Evolutionary conservation across 2,888 invertebrate genomes (phyloP).

Genomic region (Bimastos eiseni): DNA sequence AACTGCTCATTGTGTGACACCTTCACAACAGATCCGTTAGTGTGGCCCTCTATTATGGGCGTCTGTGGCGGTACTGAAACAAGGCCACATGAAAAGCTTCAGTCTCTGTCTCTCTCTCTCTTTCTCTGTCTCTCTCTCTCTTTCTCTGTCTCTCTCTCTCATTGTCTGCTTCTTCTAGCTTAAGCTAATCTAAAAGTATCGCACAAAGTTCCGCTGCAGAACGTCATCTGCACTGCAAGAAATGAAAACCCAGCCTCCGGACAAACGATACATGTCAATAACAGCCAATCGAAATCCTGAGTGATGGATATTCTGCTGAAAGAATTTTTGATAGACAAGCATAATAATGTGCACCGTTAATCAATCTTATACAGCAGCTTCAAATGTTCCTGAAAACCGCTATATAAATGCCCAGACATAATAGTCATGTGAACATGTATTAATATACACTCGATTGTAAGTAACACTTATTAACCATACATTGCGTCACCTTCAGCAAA

Average conservation of each 20-base stretch:
- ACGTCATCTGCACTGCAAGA: slow-evolving; percentile 83
- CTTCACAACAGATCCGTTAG: slow-evolving; percentile 79
- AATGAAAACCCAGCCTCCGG: slow-evolving; percentile 91
- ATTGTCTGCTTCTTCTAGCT: background rate
- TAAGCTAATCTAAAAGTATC: slow-evolving; percentile 65
- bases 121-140: background rate
- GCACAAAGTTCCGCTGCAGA: slow-evolving; percentile 82
- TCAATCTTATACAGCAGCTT: background rate
- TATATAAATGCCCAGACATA: background rate
- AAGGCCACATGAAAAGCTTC: background rate
- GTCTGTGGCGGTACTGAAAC: slow-evolving; percentile 84
- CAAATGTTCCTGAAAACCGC: background rate
- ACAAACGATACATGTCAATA: too few relatives aligned
- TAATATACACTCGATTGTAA: background rate
- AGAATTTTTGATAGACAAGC: background rate
- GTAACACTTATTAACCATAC: background rate
- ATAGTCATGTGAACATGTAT: background rate
- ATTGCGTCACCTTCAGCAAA: too few relatives aligned
- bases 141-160: too few relatives aligned
- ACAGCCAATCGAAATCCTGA: background rate
- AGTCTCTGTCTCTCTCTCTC: too few relatives aligned
- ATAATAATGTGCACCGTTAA: background rate
- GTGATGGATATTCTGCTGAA: background rate
- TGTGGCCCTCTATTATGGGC: slow-evolving; percentile 89
- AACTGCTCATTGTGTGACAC: slow-evolving; percentile 82